Evolutionary conservation across 2,888 invertebrate genomes (phyloP), one percentile per base, ranked within the genome.

Genomic region (Eudemis profundana): DNA sequence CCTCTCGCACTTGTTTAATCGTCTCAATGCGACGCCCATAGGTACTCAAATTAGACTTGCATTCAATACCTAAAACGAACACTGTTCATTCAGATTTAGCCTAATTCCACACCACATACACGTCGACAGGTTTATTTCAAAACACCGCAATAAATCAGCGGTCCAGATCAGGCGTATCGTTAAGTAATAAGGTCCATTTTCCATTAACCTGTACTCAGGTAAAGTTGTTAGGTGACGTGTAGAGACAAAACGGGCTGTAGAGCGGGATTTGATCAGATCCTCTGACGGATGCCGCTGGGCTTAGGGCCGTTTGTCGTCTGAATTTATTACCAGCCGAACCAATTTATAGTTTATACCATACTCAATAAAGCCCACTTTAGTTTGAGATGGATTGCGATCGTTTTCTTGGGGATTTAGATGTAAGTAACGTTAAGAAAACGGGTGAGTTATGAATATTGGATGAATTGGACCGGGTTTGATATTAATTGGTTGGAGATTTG

Each of bases 251-350:
- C 42, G 53, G 14, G 23, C 51, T 57, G 51, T 63, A 63, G 51
- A 36, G 23, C 23, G 51, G 67, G 63, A 59, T 65, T 65, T 60
- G 44, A 65, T 51, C 59, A 38, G 59, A 53, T 59, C 51, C 50
- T n/a, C 59, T 65, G 51, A 53, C 42, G 59, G 51, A 65, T 59
- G 51, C 29, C 38, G 27, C 29, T 14, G 19, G 33, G 64, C 51
- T 65, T 65, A 65, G 38, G 36, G 21, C 7, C 33, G 33, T 56
- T 50, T 42, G 56, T 57, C 47, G 23, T 54, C 38, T 14, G 49
- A 63, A 63, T 50, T 42, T 63, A 57, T 50, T 49, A 21, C 49
- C 14, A 36, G 47, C 21, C 27, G 19, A 14, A 23, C 23, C 17
- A 56, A 63, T 63, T 63, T 49, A 57, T 57, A 63, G 56, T 57